These are phyloP conservation scores for Malurus splendens DNA, from an alignment of 2,797 vertebrate genomes.

Conservation along the genomic window DNA sequence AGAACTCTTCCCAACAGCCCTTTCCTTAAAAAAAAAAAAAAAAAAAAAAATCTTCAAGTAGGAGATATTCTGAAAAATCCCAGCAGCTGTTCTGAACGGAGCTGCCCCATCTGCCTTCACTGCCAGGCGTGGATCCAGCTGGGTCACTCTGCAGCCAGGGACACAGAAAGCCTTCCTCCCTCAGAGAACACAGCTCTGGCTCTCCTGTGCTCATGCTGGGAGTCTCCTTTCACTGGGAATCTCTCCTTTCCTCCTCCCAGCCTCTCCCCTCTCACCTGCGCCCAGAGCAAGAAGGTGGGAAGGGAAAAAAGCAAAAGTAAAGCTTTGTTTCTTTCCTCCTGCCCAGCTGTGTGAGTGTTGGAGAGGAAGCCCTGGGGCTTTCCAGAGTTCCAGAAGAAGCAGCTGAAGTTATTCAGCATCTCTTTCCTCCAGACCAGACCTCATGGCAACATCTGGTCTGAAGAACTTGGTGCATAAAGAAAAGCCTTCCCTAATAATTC, in stretches of 20 bases:
- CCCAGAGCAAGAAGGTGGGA: not conserved
- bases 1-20: not conserved
- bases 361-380: not conserved
- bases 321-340: not conserved
- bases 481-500: not conserved
- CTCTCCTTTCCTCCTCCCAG: not conserved
- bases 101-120: not conserved
- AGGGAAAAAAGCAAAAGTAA: not conserved
- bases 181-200: not conserved
- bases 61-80: not conserved
- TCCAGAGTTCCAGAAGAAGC: not conserved
- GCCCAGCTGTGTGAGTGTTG: not conserved
- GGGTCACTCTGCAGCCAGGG: not conserved
- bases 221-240: not conserved
- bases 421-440: not conserved
- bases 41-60: not conserved
- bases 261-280: fast-evolving
- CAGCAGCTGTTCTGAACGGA: not conserved
- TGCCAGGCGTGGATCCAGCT: not conserved
- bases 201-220: not conserved
- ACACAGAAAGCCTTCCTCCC: not conserved
- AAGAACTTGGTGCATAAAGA: not conserved
- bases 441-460: not conserved
- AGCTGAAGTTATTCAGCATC: not conserved
- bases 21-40: not conserved